Base-by-base conservation (phyloP, 23 tunicate species). In the Ciona savignyi region DNA sequence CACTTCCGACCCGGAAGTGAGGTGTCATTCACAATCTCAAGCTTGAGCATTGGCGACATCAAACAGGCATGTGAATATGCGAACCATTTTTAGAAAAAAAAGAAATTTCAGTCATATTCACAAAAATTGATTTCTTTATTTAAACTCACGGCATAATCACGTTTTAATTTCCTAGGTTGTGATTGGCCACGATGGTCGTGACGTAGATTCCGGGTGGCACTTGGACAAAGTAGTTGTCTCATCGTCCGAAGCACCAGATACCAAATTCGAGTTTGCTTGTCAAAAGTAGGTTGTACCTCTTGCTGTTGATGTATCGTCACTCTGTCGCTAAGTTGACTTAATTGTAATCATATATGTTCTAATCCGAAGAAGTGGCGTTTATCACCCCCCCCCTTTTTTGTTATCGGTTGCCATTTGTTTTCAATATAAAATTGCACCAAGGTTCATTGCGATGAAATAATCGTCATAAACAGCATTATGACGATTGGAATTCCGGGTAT, bases 141-240 rank as follows among this genome's bases (percentile, higher is more conserved):
- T 60, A 49, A 63, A 63, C 56, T 6, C 56, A 42, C 56, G 9
- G n/a, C n/a, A n/a, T n/a, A 15, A 42, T 42, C 56, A 15, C 15
- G 56, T 15, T 42, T 42, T 42, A 24, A 34, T 34, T 56, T 42
- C 64, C 68, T 51, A 88, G 96, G 74, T 88, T 25, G 71, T 85
- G 1, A 76, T 88, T 31, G 96, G 96, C 4, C 96, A 82, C 48
- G 79, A 88, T 60, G 96, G 86, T 21, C 86, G 86, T 56, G 87
- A 82, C 64, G 87, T 79, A 1, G 71, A 71, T 4, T 68, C 86
- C 60, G 87, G 83, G 27, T 88, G 96, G 96, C 86, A 69, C 29
- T 68, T 88, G 80, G 80, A 78, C 1, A 23, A 75, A 62, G 79
- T 88, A 66, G 72, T 60, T 23, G 87, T 88, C 70, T 80, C 86